Evolutionary conservation across 2,888 invertebrate species (phyloP), one percentile per base, ranked within the genome.

Genomic region (Galeruca laticollis): DNA sequence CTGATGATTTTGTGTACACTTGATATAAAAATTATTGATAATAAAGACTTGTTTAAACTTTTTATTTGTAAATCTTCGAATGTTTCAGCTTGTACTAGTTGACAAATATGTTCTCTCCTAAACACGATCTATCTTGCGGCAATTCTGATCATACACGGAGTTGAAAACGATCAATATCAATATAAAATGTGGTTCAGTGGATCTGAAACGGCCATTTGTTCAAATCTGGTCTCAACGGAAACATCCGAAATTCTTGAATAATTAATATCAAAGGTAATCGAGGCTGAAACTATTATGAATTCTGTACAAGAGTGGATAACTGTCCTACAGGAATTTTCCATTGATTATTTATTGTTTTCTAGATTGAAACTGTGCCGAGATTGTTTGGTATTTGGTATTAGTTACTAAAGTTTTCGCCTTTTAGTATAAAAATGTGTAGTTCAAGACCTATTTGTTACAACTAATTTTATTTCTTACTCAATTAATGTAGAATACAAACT

Each of bases 241-340:
- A 21, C 35, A 15, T 57, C 18, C 18, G 56, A 31, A 33, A 33
- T 52, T 35, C 56, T 57, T 57, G 56, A 57, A 57, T 57, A 57
- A 57, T 57, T 57, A 57, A 57, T 57, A 35, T 57, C 18, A 57
- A 35, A 31, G 54, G 54, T 54, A 54, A 57, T 57, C 15, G 56
- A 35, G 35, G 18, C 18, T 57, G n/a, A 18, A 57, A 15, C 56
- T 31, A 33, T 15, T 9, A 56, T 56, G 56, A 56, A 56, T 33
- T 56, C 33, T 33, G 35, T 33, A 18, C 26, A 57, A 35, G 35
- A 33, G 56, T 35, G 35, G 56, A 35, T 35, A 15, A 33, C 18
- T 57, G 56, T 57, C 56, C 26, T 57, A 54, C 31, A 57, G 56
- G 47, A 47, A 57, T 26, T 26, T 5, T 18, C 15, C 31, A 6